Conservation (phyloP, 2,113 vertebrate species). For the Notothenia rossii region DNA sequence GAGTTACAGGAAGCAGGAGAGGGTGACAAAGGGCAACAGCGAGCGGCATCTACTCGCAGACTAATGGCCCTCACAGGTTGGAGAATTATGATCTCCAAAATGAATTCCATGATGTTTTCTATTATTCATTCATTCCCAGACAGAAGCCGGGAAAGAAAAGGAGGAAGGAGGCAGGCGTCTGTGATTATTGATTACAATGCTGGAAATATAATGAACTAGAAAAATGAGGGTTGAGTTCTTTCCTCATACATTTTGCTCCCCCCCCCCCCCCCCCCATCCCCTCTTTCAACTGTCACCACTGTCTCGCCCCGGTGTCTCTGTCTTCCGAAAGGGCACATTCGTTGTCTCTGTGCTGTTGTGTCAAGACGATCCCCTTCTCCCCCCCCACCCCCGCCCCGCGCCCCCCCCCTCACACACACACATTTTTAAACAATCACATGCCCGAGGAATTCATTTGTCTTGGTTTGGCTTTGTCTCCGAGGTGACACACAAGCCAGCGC, state of each 20-base stretch:
- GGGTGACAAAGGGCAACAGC: conserved; percentile 69
- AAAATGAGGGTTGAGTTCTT: conserved; percentile 61
- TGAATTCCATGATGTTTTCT: conserved; percentile 71
- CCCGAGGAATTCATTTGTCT: conserved; percentile 81
- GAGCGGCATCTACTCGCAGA: conserved; percentile 49
- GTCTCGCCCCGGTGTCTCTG: conserved; percentile 58
- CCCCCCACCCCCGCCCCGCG: too few species aligned
- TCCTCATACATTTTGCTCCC: conserved; percentile 40
- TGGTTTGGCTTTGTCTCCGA: conserved; percentile 81
- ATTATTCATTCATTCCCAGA: conserved; percentile 78
- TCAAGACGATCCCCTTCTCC: conserved; percentile 58
- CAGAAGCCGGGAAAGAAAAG: conserved; percentile 44
- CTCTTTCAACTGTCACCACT: conserved; percentile 41
- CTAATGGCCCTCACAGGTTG: conserved; percentile 60
- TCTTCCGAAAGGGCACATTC: conserved; percentile 74
- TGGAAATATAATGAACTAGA: conserved; percentile 77
- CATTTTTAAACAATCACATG: conserved; percentile 72
- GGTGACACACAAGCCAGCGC: conserved; percentile 71
- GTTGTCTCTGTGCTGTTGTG: conserved; percentile 76
- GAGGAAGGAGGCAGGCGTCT: conserved; percentile 38
- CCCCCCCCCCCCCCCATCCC: not conserved
- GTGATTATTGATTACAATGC: conserved; percentile 76
- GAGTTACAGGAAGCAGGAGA: conserved; percentile 48
- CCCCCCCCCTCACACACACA: not conserved
- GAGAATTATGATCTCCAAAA: conserved; percentile 63